Percentiles rank a stretch among this genome's conserved stretches.
These are phyloP conservation scores for Petrolisthes manimaculis DNA, from an alignment of 2,888 invertebrate species.

Conservation along the genomic window DNA sequence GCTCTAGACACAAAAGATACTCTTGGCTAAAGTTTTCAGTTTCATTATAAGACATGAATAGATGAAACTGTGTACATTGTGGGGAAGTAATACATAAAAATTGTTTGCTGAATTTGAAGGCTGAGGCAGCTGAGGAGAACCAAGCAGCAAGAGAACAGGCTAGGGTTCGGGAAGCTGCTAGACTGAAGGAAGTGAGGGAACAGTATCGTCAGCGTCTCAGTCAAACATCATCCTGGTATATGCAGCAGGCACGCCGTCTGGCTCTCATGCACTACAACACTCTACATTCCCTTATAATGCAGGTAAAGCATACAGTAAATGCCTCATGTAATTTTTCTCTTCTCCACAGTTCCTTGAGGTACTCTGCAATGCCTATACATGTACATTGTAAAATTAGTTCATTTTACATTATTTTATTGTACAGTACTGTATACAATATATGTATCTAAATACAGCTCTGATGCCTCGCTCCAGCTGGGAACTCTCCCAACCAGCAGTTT, in stretches of 20 bases:
- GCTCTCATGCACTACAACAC: slow-evolving; percentile 48
- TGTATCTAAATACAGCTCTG: too few species aligned
- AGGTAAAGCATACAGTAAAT: slow-evolving; percentile 19
- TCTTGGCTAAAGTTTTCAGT: too few species aligned
- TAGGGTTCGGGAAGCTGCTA: slow-evolving; percentile 22
- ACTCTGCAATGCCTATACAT: too few species aligned
- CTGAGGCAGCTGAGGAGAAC: slow-evolving; percentile 30
- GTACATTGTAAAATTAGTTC: too few species aligned
- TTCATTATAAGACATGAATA: too few species aligned
- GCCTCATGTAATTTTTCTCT: not conserved
- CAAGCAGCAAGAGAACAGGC: slow-evolving; percentile 27
- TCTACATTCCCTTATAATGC: slow-evolving; percentile 33
- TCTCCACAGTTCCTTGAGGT: not conserved
- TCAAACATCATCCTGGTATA: slow-evolving; percentile 21
- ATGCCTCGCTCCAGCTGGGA: too few species aligned
- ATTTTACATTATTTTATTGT: too few species aligned
- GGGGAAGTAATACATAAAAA: too few species aligned
- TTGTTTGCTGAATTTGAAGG: not conserved
- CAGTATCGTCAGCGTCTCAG: slow-evolving; percentile 38
- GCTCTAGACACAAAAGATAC: too few species aligned
- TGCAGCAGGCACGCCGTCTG: slow-evolving; percentile 27
- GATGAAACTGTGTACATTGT: too few species aligned
- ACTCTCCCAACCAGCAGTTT: too few species aligned
- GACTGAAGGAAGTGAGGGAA: slow-evolving; percentile 33
- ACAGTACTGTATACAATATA: too few species aligned